Conservation (phyloP, 2,888 invertebrate species). For the Subacronicta megacephala region DNA sequence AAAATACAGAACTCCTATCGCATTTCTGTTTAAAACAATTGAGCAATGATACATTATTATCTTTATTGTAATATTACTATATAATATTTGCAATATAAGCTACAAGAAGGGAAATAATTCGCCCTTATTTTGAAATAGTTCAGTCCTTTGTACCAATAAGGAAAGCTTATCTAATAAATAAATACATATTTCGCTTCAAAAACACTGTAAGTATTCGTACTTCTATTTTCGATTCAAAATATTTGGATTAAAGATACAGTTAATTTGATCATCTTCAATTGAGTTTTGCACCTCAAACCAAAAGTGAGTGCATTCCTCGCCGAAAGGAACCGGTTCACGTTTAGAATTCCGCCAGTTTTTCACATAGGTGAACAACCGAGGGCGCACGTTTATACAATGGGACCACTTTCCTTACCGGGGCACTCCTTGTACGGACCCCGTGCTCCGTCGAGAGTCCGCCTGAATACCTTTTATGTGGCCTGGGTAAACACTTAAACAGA, state of each 20-base stretch:
- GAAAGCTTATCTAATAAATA: too few species aligned
- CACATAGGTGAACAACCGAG: constrained; percentile 80
- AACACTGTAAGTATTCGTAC: too few species aligned
- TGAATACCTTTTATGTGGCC: constrained; percentile 58
- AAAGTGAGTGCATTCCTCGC: constrained; percentile 60
- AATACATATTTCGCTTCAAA: too few species aligned
- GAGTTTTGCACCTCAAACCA: constrained; percentile 34
- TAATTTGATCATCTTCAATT: not conserved
- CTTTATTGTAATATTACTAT: too few species aligned
- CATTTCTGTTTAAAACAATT: too few species aligned
- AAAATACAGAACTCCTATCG: too few species aligned
- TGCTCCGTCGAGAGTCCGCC: constrained; percentile 39
- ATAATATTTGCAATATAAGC: too few species aligned
- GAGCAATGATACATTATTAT: too few species aligned
- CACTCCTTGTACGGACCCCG: constrained; percentile 65
- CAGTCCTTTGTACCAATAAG: too few species aligned
- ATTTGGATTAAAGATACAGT: constrained; percentile 19
- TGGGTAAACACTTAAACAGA: constrained; percentile 50
- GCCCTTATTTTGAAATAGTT: too few species aligned
- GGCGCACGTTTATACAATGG: constrained; percentile 74
- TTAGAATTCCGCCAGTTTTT: constrained; percentile 76
- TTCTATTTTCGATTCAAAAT: constrained; percentile 11
- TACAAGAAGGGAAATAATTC: too few species aligned
- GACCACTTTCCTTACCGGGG: constrained; percentile 82
- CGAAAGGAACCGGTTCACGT: constrained; percentile 54